Percentiles rank a stretch among this genome's conserved stretches.
These are phyloP conservation scores for Coranthus polyacanthus DNA, from an alignment of 2,797 vertebrate genomes.

Conservation along the genomic window DNA sequence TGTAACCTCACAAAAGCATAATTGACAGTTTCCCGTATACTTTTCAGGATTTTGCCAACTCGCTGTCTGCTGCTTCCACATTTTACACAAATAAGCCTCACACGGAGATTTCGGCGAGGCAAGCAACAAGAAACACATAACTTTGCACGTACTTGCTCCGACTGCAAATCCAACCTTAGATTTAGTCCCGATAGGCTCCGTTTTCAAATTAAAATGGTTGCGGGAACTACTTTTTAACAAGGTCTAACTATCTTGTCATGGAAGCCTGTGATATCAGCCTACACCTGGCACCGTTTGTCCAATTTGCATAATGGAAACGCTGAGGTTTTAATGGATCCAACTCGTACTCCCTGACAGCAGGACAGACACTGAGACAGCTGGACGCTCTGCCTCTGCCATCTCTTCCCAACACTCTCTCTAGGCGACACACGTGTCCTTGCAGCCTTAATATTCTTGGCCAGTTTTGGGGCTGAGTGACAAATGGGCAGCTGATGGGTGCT, in stretches of 20 bases:
- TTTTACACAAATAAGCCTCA: no score
- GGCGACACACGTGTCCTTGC: conserved; percentile 36
- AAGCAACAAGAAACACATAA: no score
- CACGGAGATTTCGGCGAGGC: no score
- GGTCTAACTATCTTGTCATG: conserved; percentile 5
- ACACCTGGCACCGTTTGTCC: background rate
- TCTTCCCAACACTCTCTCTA: conserved; percentile 24
- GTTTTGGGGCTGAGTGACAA: conserved; percentile 54
- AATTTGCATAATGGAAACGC: conserved; percentile 23
- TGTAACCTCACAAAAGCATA: no score
- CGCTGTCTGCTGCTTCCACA: no score
- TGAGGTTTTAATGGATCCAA: conserved; percentile 31
- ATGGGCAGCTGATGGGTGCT: conserved; percentile 55
- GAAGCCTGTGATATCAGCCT: conserved; percentile 18
- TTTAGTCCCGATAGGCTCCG: background rate
- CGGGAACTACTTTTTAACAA: conserved; percentile 8
- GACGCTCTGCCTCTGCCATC: conserved; percentile 23
- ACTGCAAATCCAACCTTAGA: no score
- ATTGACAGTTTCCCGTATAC: no score
- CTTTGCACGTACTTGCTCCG: no score
- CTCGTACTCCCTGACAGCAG: conserved; percentile 24
- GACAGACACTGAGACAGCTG: conserved; percentile 10
- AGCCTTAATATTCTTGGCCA: conserved; percentile 33
- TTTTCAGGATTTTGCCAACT: no score
- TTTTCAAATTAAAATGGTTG: conserved; percentile 20